Conservation (phyloP, 2,888 invertebrate genomes). For the Drosophila incognita region DNA sequence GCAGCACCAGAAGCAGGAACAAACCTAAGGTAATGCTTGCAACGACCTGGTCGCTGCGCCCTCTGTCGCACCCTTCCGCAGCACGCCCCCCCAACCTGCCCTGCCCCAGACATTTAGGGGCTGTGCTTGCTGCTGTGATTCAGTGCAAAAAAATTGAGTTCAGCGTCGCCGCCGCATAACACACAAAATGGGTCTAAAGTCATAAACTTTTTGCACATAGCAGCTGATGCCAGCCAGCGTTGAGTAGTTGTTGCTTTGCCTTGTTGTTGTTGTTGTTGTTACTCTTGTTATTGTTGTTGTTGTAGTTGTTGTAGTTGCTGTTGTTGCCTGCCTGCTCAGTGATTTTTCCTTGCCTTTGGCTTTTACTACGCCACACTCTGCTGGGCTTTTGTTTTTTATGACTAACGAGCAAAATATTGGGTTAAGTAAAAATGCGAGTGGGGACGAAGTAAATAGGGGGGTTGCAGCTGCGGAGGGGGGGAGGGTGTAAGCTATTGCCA, state of each 20-base stretch:
- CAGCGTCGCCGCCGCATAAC: constrained; percentile 54
- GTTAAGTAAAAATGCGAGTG: constrained; percentile 64
- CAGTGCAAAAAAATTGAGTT: constrained; percentile 67
- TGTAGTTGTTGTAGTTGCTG: constrained; percentile 40
- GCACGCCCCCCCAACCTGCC: background rate
- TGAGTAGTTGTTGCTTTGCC: constrained; percentile 42
- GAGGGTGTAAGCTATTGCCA: constrained; percentile 39
- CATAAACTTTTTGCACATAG: constrained; percentile 78
- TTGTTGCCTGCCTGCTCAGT: constrained; percentile 59
- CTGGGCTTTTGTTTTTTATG: constrained; percentile 73
- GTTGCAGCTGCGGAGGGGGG: background rate
- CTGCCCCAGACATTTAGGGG: background rate
- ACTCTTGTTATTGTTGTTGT: constrained; percentile 32
- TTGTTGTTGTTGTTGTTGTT: constrained; percentile 25
- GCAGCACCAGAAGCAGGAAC: constrained; percentile 11
- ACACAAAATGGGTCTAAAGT: constrained; percentile 82
- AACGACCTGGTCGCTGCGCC: constrained; percentile 26
- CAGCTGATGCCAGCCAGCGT: constrained; percentile 75
- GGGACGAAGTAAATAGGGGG: constrained; percentile 12
- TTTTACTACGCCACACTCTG: constrained; percentile 74
- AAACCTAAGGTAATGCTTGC: constrained; percentile 58
- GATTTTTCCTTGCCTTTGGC: constrained; percentile 78
- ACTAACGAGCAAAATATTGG: constrained; percentile 81
- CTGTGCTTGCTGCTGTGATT: constrained; percentile 55
- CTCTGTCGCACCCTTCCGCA: background rate